These are phyloP conservation scores for Epinotia demarniana DNA, from an alignment of 2,888 invertebrate genomes.

Conservation along the genomic window DNA sequence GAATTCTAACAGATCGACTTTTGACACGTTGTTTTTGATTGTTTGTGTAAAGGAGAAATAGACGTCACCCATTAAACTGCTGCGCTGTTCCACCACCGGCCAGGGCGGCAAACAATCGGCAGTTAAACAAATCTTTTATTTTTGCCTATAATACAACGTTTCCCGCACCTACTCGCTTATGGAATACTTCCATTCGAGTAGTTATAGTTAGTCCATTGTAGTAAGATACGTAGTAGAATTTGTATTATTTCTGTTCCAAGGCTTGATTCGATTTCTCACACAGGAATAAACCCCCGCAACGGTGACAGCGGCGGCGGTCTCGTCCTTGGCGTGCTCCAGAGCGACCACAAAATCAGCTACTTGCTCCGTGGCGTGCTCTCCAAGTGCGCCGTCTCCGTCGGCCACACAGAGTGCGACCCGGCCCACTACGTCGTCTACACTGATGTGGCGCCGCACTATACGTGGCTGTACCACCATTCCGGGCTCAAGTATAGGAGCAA, in stretches of 20 bases:
- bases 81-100: no score
- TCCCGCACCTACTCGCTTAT: no score
- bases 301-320: slow-evolving; percentile 88
- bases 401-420: slow-evolving; percentile 64
- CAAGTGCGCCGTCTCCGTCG: slow-evolving; percentile 67
- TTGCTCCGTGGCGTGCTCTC: slow-evolving; percentile 59
- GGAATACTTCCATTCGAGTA: no score
- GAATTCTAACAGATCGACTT: no score
- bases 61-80: no score
- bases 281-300: slow-evolving; percentile 85
- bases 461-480: slow-evolving; percentile 75
- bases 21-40: no score
- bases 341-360: slow-evolving; percentile 64
- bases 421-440: slow-evolving; percentile 72
- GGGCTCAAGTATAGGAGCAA: slow-evolving; percentile 64
- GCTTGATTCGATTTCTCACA: slow-evolving; percentile 36
- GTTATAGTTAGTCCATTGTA: no score
- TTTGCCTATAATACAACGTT: no score
- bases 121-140: no score
- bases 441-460: slow-evolving; percentile 74
- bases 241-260: neutral
- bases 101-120: no score
- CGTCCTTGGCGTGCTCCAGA: slow-evolving; percentile 63
- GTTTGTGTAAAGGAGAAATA: no score
- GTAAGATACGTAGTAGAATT: neutral